A percentile compares a stretch with the other conserved stretches of the same genome.
Evolutionary conservation across 30 jellyfish, hydroid and myxozoan genomes (phyloP).

Genomic region (Catostylus mosaicus): DNA sequence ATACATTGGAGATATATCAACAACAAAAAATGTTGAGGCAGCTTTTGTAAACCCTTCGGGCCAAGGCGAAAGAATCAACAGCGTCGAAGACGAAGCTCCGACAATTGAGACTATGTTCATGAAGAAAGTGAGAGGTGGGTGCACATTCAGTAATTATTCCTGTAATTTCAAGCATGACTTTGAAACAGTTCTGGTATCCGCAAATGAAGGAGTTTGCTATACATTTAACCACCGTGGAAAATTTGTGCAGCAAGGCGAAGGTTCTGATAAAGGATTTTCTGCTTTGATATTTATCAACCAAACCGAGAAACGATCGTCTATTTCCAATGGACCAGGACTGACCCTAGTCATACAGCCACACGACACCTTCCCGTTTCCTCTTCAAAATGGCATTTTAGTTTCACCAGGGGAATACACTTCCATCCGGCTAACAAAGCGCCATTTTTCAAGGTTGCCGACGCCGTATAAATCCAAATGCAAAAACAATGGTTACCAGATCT

Average conservation of each 20-base stretch:
- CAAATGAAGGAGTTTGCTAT: constrained; percentile 59
- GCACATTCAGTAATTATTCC: constrained; percentile 60
- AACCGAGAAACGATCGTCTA: constrained; percentile 33
- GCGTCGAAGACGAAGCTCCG: constrained; percentile 31
- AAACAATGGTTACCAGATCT: constrained; percentile 28
- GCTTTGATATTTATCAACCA: constrained; percentile 50
- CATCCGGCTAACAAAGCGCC: constrained; percentile 48
- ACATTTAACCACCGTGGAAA: constrained; percentile 56
- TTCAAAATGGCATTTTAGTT: constrained; percentile 56
- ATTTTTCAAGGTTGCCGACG: constrained; percentile 38
- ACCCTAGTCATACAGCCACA: constrained; percentile 54
- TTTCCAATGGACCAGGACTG: constrained; percentile 57
- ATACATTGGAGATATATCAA: no score
- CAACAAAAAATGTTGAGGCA: no score
- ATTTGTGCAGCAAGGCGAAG: constrained; percentile 52
- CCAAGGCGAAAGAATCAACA: constrained; percentile 44
- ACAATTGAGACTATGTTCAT: constrained; percentile 44
- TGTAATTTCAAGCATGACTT: constrained; percentile 39
- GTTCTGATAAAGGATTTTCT: constrained; percentile 64
- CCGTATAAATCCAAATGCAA: constrained; percentile 58
- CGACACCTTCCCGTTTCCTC: constrained; percentile 60
- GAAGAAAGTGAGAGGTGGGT: constrained; percentile 34
- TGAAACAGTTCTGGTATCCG: constrained; percentile 46
- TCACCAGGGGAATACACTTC: constrained; percentile 57
- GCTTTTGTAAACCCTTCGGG: no score